Conservation (phyloP, 2,113 vertebrate genomes). For the Calyptommatus sinebrachiatus region DNA sequence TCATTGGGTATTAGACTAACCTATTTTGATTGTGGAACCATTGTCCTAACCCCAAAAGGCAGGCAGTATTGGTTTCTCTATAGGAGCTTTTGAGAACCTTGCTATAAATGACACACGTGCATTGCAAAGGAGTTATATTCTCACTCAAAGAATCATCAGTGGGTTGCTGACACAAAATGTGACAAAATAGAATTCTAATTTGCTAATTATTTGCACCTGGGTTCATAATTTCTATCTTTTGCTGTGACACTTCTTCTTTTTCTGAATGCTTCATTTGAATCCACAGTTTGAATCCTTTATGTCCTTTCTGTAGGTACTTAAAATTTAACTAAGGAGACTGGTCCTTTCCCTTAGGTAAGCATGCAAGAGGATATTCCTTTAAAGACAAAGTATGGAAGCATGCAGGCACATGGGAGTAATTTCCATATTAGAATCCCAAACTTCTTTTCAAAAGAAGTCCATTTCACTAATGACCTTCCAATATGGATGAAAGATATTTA, state of each 20-base stretch:
- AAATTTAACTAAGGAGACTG: neutral
- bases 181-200: neutral
- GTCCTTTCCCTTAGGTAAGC: neutral
- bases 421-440: neutral
- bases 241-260: neutral
- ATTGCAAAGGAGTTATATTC: neutral
- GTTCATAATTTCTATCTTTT: neutral
- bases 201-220: neutral
- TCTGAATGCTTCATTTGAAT: no score
- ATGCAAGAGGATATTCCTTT: neutral
- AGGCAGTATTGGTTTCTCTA: neutral
- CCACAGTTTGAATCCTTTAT: no score
- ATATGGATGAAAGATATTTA: neutral
- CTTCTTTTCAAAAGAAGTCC: neutral
- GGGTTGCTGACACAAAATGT: neutral
- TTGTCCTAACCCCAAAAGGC: no score
- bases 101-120: neutral
- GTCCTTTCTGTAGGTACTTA: no score
- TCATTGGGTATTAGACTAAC: no score
- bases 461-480: neutral
- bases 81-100: neutral
- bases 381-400: neutral
- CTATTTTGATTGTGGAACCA: neutral
- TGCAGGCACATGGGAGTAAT: neutral
- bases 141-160: neutral